These are phyloP conservation scores for Epizoanthus fatuus DNA, from an alignment of 92 coral and sea anemone genomes.

Conservation along the genomic window DNA sequence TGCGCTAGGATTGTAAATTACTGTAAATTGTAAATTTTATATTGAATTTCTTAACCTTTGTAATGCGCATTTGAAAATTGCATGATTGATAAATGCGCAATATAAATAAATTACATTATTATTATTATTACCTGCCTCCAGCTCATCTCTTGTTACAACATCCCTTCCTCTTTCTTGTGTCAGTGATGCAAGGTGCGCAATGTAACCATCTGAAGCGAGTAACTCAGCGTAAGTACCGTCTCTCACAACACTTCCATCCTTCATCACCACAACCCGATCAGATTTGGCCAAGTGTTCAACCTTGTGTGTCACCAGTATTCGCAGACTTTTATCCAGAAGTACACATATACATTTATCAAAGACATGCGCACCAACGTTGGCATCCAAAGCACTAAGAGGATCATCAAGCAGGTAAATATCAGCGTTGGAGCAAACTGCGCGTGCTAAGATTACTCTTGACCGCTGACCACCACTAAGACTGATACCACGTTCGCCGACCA, in stretches of 20 bases:
- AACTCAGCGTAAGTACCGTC: not conserved
- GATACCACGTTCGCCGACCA: not conserved
- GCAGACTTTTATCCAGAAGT: not conserved
- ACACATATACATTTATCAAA: constrained; percentile 17
- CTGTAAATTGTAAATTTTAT: no score
- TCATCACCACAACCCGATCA: not conserved
- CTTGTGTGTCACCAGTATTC: not conserved
- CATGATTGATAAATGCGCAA: no score
- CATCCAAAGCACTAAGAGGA: constrained; percentile 11
- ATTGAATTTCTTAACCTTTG: no score
- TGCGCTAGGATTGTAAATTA: no score
- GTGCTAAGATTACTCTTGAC: no score
- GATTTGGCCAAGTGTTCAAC: not conserved
- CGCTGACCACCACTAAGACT: no score
- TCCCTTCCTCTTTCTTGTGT: no score
- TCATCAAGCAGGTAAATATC: not conserved
- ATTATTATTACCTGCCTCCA: no score
- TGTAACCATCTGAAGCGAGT: not conserved
- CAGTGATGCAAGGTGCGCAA: not conserved
- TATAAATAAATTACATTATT: no score
- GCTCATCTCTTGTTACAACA: no score
- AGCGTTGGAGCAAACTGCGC: no score
- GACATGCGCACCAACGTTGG: not conserved
- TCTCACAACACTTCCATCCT: not conserved
- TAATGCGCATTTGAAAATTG: no score